Base-by-base conservation (phyloP, 2,113 vertebrate genomes). In the Eulacestoma nigropectus region DNA sequence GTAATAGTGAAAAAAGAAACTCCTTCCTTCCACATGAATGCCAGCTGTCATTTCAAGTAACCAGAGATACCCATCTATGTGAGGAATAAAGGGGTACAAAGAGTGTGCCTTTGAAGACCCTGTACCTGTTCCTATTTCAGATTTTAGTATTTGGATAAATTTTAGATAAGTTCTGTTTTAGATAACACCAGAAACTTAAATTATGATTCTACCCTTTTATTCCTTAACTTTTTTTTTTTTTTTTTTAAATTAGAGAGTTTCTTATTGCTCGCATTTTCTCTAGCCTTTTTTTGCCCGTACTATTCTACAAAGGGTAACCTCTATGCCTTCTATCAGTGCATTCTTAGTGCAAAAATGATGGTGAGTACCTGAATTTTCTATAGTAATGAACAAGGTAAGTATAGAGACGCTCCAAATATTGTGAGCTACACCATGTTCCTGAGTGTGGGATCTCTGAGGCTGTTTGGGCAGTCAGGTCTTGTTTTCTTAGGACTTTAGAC, bases 1-100 rank as follows among this genome's bases (percentile, higher is more conserved):
- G 96, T 95, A 96, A 95, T 72, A 70, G 78, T 76, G 90, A 93
- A 91, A 78, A 89, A 96, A 93, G 93, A 75, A 96, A 95, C 76
- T 77, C 86, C 83, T 86, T 93, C 79, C 32, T 96, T 97, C 88
- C 90, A 75, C 13, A 35, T 92, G 86, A 94, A 84, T 94, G 83
- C 93, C 88, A 81, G 56, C 69, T 96, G 95, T 94, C 95, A 57
- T 92, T 95, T 89, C 83, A 84, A 72, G 44, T 93, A 93, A 89
- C 16, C n/a, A 82, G 92, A 94, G 96, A 96, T 86, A 97, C 79
- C 33, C 41, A 67, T 94, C 60, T 83, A 5, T 53, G 33, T 29
- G 47, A 84, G 44, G 47, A 67, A 84, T 78, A 74, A 93, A 93
- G 16, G 30, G 42, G 8, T 75, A 74, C 22, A 37, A 84, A 85